Base-by-base conservation (phyloP, 1,140 invertebrate species). In the Drosophila elegans region DNA sequence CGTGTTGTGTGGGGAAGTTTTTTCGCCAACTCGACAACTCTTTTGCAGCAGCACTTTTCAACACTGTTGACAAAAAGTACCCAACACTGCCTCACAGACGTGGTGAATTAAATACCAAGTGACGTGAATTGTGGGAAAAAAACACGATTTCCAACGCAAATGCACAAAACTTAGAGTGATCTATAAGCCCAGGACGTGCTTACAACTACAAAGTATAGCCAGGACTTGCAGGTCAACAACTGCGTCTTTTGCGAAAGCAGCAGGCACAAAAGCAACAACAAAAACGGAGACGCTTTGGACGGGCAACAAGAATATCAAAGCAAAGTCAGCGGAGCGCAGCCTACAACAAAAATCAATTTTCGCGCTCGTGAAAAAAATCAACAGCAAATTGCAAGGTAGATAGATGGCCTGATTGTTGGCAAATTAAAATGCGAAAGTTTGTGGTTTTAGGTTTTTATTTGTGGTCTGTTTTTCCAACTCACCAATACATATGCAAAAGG, bases 121-220 rank as follows among this genome's bases (percentile, higher is more conserved):
- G 83, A 88, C 75, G 84, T 86, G 83, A 86, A 86, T 78, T 86
- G 71, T 55, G 56, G 59, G 75, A 55, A 74, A 86, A 83, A 78
- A 88, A 68, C 21, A 86, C 66, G 63, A 73, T 79, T 82, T 71
- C 45, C 36, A 3, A 57, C 56, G 56, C 46, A 76, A 86, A 72
- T 34, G 29, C 52, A 55, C 51, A 71, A 39, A 29, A 25, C 48
- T 46, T 36, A 25, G 49, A 29, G 64, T 32, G 29, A 41, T 38
- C 16, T 7, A 25, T 48, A 32, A 34, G 34, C 25, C 34, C 32
- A 69, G 51, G 27, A 49, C 32, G 57, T 36, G 7, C 29, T 27
- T 38, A n/a, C 32, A 11, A 25, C 34, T 11, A 7, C 16, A 34
- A 41, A 32, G 3, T 25, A 2, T 29, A n/a, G 9, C 1, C 10